phyloP scores from a whole-genome alignment of 2,888 invertebrate genomes.

The Tenthredo mesomela region DNA sequence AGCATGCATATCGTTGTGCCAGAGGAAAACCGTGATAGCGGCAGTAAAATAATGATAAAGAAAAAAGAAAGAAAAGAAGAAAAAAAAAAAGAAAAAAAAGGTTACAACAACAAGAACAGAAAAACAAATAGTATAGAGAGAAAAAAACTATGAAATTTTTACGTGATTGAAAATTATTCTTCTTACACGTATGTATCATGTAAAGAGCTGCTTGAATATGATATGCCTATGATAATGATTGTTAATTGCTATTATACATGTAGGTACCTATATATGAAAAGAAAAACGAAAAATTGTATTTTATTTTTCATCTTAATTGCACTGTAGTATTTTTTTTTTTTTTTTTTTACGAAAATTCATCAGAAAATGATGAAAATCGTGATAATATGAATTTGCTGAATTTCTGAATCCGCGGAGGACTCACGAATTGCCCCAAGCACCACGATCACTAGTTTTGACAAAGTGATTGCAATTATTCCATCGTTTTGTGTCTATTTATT shows the following conservation, averaged over 20 bases:
- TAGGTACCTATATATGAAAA: not conserved
- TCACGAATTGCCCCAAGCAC: slow-evolving; percentile 11
- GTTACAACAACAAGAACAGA: no score
- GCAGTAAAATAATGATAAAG: not conserved
- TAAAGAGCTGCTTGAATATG: not conserved
- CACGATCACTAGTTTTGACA: not conserved
- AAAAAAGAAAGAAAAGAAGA: not conserved
- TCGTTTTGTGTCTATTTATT: not conserved
- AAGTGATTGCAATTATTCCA: not conserved
- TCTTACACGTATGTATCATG: not conserved
- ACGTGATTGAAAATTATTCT: not conserved
- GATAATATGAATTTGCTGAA: not conserved
- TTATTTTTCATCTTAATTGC: not conserved
- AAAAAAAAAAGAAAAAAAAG: no score
- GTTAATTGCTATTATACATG: not conserved
- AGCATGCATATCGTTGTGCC: slow-evolving; percentile 24
- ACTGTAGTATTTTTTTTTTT: slow-evolving; percentile 2
- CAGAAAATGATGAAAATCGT: not conserved
- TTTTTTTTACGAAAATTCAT: not conserved
- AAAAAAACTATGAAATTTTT: not conserved
- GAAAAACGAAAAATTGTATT: not conserved
- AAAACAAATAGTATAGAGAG: not conserved
- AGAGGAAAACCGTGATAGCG: slow-evolving; percentile 39
- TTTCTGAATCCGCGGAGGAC: not conserved
- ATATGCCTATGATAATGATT: slow-evolving; percentile 13